A percentile compares a stretch with the other conserved stretches of the same genome.
phyloP scores from a whole-genome alignment of 2,113 vertebrate species.

The Lamprotornis superbus region DNA sequence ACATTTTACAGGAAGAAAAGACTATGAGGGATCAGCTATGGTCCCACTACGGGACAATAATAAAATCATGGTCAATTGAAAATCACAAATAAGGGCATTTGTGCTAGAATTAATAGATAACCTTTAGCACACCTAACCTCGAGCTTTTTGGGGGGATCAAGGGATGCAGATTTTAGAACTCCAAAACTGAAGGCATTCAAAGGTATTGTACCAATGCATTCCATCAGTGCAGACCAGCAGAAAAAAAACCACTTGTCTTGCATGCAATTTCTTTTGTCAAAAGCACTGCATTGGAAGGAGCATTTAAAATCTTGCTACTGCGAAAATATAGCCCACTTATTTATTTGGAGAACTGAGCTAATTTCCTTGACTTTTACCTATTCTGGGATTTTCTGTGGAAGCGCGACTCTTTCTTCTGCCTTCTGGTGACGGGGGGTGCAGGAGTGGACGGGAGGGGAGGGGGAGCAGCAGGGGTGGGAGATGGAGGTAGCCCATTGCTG shows the following conservation, averaged over 20 bases:
- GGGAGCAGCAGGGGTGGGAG: conserved; percentile 80
- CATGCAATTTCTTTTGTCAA: neutral
- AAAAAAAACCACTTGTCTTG: neutral
- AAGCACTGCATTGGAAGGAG: neutral
- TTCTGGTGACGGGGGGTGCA: conserved; percentile 82
- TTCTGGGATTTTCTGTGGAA: conserved; percentile 82
- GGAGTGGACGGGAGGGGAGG: conserved; percentile 89
- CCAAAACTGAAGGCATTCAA: neutral
- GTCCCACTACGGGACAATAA: neutral
- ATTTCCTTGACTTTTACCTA: conserved; percentile 78
- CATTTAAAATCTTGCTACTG: neutral
- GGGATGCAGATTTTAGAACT: neutral
- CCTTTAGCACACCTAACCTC: neutral
- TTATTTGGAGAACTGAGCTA: neutral
- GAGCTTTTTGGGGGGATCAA: neutral
- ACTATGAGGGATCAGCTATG: neutral
- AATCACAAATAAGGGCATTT: neutral
- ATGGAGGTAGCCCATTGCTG: conserved; percentile 90
- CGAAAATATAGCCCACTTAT: neutral
- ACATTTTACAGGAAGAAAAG: neutral
- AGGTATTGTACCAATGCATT: neutral
- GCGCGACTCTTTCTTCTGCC: conserved; percentile 78
- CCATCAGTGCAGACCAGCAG: neutral
- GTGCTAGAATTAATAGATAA: neutral
- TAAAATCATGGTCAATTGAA: neutral